Conservation (phyloP, 2,888 invertebrate species). For the Diarsia mendica region DNA sequence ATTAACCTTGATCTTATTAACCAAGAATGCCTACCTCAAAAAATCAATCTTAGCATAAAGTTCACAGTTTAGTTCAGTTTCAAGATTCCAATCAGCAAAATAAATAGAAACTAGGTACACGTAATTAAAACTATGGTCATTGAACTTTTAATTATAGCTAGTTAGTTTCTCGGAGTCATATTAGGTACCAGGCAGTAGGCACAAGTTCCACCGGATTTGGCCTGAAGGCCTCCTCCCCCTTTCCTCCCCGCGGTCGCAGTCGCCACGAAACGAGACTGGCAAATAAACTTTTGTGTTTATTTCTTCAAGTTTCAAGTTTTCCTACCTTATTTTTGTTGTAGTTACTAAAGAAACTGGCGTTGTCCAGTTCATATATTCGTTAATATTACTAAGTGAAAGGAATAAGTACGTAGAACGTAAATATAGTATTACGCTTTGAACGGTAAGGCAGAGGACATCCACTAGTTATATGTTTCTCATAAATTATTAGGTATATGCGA, state of each 20-base stretch:
- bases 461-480: background rate
- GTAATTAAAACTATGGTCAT: slow-evolving; percentile 13
- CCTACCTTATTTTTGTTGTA: background rate
- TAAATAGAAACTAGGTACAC: background rate
- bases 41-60: background rate
- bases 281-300: slow-evolving; percentile 30
- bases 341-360: background rate
- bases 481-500: background rate
- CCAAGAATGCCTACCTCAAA: background rate
- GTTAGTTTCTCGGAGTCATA: slow-evolving; percentile 4
- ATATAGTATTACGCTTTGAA: background rate
- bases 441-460: background rate
- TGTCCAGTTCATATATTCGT: background rate
- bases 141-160: slow-evolving; percentile 39
- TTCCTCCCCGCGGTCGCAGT: background rate
- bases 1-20: background rate
- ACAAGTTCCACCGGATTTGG: slow-evolving; percentile 46
- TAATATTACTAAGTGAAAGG: background rate
- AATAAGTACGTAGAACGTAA: background rate
- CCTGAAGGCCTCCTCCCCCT: slow-evolving; percentile 4
- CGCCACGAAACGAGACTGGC: background rate
- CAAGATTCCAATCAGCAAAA: slow-evolving; percentile 8
- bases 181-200: background rate
- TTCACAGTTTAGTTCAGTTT: background rate
- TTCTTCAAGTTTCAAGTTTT: background rate